Evolutionary conservation across 2,888 invertebrate species (phyloP), one percentile per base, ranked within the genome.

Genomic region (Habrosyne pyritoides): DNA sequence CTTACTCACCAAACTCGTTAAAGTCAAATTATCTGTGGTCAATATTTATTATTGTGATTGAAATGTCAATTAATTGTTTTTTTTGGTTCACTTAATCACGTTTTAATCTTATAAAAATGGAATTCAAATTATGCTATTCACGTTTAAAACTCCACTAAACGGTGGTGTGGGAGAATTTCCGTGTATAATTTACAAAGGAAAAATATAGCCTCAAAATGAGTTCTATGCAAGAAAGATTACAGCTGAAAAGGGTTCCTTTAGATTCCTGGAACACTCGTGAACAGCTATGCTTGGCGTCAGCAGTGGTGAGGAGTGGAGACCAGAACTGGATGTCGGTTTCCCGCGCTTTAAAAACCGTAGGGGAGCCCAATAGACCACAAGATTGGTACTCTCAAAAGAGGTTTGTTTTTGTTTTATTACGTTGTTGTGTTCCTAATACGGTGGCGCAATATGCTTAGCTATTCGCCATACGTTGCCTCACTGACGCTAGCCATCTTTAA

Each of bases 251-350:
- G 5, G 94, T 94, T 49, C 95, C 96, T 0, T 82, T 96, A 26
- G 98, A 98, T 74, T 95, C 95, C 47, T 99, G 98, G 98, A 96
- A 96, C 33, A 93, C 95, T 0, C 93, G 96, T 6, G 98, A 99
- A 72, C 96, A 97, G 81, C 83, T 98, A 64, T 97, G 97, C 71
- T 86, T 98, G 48, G 98, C 97, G 0, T 97, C 97, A 0, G 97
- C 98, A 1, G 96, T 98, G 10, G 90, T 96, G 46, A 93, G 96
- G 75, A 96, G 96, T 74, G 98, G 98, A 0, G 98, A 98, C 81
- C 97, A 97, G 82, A 97, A 98, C 85, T 98, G 98, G 98, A 95
- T 97, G 93, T 96, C 97, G 0, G 97, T 98, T 1, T 97, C 97
- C 51, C 91, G 97, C 42, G 94, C 96, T 0, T 84, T 98, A 10